phyloP scores from a whole-genome alignment of 2,113 vertebrate species.

The Nipponia nippon region DNA sequence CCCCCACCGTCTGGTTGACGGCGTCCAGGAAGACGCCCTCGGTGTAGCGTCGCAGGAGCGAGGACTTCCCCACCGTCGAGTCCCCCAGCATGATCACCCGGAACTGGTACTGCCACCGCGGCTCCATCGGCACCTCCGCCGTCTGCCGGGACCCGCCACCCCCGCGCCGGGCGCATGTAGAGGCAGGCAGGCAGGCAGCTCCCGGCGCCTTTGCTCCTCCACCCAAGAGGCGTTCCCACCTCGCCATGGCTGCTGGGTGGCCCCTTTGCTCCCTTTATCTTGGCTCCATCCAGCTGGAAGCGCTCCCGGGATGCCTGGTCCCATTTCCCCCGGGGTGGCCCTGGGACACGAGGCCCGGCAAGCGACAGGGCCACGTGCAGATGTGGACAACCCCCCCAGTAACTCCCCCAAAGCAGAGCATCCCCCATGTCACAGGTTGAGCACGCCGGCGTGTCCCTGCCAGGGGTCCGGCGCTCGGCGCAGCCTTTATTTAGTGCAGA shows the following conservation, averaged over 20 bases:
- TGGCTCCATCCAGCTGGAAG: background rate
- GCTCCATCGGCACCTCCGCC: slow-evolving; percentile 64
- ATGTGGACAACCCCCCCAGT: background rate
- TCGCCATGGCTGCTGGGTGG: background rate
- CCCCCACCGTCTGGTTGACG: slow-evolving; percentile 81
- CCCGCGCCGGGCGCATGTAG: background rate
- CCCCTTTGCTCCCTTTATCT: background rate
- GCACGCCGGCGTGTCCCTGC: no score
- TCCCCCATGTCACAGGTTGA: background rate
- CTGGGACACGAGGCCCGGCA: background rate
- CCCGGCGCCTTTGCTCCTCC: background rate
- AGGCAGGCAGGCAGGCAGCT: background rate
- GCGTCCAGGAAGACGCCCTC: slow-evolving; percentile 79
- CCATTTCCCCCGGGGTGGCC: background rate
- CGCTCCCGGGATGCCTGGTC: no score
- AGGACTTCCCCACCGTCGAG: slow-evolving; percentile 86
- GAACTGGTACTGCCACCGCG: slow-evolving; percentile 87
- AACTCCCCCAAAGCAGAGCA: background rate
- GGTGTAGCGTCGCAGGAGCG: slow-evolving; percentile 79
- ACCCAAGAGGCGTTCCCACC: slow-evolving; percentile 34
- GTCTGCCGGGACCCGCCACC: background rate
- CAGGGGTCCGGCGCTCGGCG: rapidly evolving
- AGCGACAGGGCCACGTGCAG: background rate
- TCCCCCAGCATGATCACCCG: slow-evolving; percentile 87
- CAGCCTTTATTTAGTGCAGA: background rate